These are phyloP conservation scores for Latrodectus elegans DNA, from an alignment of 2,888 invertebrate species.

Conservation along the genomic window DNA sequence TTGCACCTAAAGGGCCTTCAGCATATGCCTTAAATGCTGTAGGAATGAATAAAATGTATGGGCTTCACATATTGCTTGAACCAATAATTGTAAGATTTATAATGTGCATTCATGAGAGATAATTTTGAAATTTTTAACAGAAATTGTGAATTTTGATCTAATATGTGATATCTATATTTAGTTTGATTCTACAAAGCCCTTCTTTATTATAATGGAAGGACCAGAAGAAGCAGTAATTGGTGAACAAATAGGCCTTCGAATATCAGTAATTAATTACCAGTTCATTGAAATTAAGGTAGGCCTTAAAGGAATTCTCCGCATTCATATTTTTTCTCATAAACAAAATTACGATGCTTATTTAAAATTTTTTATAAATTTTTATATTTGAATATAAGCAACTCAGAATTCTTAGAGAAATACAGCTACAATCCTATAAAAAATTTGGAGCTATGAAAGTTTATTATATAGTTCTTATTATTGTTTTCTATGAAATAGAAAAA, in stretches of 20 bases:
- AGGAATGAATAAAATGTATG: slow-evolving; percentile 77
- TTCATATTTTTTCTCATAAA: not conserved
- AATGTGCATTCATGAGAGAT: not conserved
- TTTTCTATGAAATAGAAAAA: too few relatives aligned
- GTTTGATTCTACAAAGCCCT: slow-evolving; percentile 76
- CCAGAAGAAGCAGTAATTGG: slow-evolving; percentile 77
- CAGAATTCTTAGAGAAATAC: too few relatives aligned
- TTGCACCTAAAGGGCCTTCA: slow-evolving; percentile 75
- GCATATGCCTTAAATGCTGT: slow-evolving; percentile 78
- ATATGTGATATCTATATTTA: slow-evolving; percentile 69
- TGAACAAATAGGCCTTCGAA: slow-evolving; percentile 77
- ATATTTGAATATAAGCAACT: too few relatives aligned
- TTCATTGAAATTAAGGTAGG: slow-evolving; percentile 72
- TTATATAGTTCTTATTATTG: too few relatives aligned
- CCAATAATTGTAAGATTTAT: slow-evolving; percentile 76
- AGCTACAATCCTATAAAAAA: too few relatives aligned
- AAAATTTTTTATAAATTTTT: too few relatives aligned
- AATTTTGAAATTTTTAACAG: not conserved
- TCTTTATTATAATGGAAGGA: slow-evolving; percentile 78
- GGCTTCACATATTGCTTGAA: slow-evolving; percentile 77
- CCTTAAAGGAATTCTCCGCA: not conserved
- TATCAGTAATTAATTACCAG: slow-evolving; percentile 76
- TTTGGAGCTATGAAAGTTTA: too few relatives aligned
- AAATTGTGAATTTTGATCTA: not conserved
- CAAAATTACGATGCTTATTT: too few relatives aligned